Evolutionary conservation across 2,888 invertebrate genomes (phyloP), one percentile per base, ranked within the genome.

Genomic region (Eupithecia centaureata): DNA sequence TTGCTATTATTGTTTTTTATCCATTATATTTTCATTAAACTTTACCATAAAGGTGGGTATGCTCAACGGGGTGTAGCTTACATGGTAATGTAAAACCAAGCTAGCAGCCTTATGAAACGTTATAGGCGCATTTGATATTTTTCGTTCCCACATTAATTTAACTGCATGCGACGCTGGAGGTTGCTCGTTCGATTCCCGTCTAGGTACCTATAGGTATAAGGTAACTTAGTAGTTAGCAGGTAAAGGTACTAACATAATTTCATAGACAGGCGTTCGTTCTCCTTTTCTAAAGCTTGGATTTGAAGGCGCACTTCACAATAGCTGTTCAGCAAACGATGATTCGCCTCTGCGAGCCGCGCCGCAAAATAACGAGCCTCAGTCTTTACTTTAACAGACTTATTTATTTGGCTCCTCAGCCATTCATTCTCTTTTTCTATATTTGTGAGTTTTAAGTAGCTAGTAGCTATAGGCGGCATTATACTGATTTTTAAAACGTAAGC

Each of bases 341-440:
- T 92, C 0, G 82, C 78, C 77, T 91, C 89, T 0, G 90, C 88
- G 30, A 90, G 70, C 25, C 51, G 77, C 33, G 77, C 74, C 0
- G 91, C 88, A 22, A 83, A 81, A 1, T 70, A 70, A 18, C 85
- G 82, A 0, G 92, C 92, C 75, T 91, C 88, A 0, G 73, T 68
- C 33, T 87, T 80, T 75, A 86, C 86, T 22, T 75, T 77, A 73
- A 79, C 85, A 0, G 90, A 81, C 27, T 77, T 30, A 2, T 60
- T 10, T 18, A 92, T 87, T 30, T 85, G 77, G 10, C 77, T 72
- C 68, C 73, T 85, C 8, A 92, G 68, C 25, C 68, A 63, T 42
- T 79, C 74, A 63, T 91, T 92, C 73, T 90, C 85, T 0, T 70
- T 63, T 73, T 82, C 74, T 1, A 90, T 13, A 5, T 70, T 71